These are phyloP conservation scores for Psilanteris sp. DNA, from an alignment of 1,140 invertebrate genomes.

Conservation along the genomic window DNA sequence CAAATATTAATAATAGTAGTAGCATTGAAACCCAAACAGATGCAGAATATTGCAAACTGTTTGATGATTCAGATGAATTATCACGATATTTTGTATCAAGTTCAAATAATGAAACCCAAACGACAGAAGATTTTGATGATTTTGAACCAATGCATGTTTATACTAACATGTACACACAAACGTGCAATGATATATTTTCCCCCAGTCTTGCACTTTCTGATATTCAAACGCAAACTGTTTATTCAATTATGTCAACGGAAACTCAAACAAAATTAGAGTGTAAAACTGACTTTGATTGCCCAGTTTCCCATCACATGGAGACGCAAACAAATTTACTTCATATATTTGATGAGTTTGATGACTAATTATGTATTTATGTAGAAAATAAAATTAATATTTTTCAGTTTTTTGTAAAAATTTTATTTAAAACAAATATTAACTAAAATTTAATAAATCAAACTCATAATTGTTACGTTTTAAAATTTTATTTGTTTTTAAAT, in stretches of 20 bases:
- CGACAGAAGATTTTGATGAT: constrained; percentile 76
- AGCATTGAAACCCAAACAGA: constrained; percentile 83
- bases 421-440: too few relatives aligned
- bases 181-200: constrained; percentile 81
- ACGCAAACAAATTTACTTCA: constrained; percentile 78
- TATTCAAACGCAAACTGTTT: constrained; percentile 83
- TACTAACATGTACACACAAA: constrained; percentile 83
- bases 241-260: constrained; percentile 75
- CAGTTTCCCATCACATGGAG: constrained; percentile 74
- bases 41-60: constrained; percentile 72
- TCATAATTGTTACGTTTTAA: not conserved
- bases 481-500: constrained; percentile 11
- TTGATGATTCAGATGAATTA: constrained; percentile 72
- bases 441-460: too few relatives aligned
- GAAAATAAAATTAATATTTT: too few relatives aligned
- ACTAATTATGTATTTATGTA: constrained; percentile 47
- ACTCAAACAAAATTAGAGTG: constrained; percentile 73
- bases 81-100: constrained; percentile 71
- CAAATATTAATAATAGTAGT: constrained; percentile 72
- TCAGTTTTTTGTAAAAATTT: too few relatives aligned
- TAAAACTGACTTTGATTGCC: constrained; percentile 60
- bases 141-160: constrained; percentile 78
- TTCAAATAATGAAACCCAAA: constrained; percentile 80
- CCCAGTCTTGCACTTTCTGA: constrained; percentile 81
- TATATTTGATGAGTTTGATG: constrained; percentile 73